phyloP scores from a whole-genome alignment of 2,888 invertebrate genomes.

The Mesorhabditis spiculigera region DNA sequence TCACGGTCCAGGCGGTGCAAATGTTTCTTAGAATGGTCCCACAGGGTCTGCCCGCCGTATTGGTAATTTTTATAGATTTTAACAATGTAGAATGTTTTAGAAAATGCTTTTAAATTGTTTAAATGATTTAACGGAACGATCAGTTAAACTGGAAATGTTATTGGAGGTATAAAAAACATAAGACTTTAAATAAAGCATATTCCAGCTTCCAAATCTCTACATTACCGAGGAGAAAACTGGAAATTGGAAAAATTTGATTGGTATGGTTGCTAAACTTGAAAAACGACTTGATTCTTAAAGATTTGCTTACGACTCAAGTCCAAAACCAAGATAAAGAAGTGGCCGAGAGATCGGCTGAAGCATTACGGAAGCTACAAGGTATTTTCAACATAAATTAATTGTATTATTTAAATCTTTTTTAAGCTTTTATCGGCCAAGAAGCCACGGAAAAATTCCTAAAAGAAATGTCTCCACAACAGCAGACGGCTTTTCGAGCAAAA shows the following conservation, averaged over 20 bases:
- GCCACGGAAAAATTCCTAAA: constrained; percentile 13
- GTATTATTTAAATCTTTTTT: neutral
- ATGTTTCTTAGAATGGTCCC: too few relatives aligned
- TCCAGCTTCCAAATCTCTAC: constrained; percentile 59
- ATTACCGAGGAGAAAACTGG: constrained; percentile 58
- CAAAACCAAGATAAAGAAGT: neutral
- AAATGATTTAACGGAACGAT: constrained; percentile 9
- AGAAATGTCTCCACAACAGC: constrained; percentile 14
- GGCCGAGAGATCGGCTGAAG: constrained; percentile 9
- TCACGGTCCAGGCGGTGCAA: too few relatives aligned
- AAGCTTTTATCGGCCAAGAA: constrained; percentile 20
- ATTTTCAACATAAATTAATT: neutral
- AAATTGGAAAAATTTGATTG: neutral
- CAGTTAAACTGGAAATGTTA: constrained; percentile 49
- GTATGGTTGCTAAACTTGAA: neutral
- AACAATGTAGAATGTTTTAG: constrained; percentile 58
- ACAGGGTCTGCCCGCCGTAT: too few relatives aligned
- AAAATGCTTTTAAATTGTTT: constrained; percentile 46
- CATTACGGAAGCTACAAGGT: constrained; percentile 11
- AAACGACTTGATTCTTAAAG: neutral
- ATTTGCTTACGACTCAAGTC: neutral
- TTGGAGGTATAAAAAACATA: constrained; percentile 35
- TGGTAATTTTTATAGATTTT: constrained; percentile 32
- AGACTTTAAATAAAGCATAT: too few relatives aligned
- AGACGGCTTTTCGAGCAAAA: neutral